Conservation (phyloP, 1,140 invertebrate genomes). For the Tetramorium simillimum region DNA sequence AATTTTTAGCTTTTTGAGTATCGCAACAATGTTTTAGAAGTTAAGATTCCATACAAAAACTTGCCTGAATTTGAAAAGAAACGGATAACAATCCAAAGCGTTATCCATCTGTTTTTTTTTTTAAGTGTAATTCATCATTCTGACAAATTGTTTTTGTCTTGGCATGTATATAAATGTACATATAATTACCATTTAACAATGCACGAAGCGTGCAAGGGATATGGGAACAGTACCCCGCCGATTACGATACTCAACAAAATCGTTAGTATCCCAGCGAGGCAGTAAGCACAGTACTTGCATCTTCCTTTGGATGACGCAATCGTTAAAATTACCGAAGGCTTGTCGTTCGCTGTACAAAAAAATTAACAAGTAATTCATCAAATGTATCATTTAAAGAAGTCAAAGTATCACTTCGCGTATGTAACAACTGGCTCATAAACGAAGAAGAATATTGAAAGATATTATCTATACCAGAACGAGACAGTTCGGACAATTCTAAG, state of each 20-base stretch:
- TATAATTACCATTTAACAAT: slow-evolving; percentile 72
- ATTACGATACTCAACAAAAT: slow-evolving; percentile 53
- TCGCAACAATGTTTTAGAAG: background rate
- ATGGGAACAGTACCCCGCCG: slow-evolving; percentile 65
- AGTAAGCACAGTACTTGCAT: slow-evolving; percentile 29
- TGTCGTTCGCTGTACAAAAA: background rate
- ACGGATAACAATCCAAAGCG: background rate
- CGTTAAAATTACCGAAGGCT: slow-evolving; percentile 9
- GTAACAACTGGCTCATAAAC: background rate
- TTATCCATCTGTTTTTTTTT: background rate
- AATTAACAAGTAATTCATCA: background rate
- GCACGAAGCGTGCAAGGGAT: slow-evolving; percentile 75
- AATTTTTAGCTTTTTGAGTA: background rate
- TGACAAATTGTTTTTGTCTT: background rate
- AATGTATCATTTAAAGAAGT: background rate
- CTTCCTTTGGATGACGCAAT: slow-evolving; percentile 2
- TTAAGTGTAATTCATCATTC: background rate
- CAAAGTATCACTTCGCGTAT: background rate
- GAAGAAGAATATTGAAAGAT: background rate
- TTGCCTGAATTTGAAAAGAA: background rate
- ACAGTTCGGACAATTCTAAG: too few relatives aligned
- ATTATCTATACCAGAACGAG: too few relatives aligned
- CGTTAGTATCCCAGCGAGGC: background rate
- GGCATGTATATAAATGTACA: background rate
- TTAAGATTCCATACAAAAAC: background rate